These are phyloP conservation scores for Cepaea nemoralis DNA, from an alignment of 1,140 invertebrate genomes.

Conservation along the genomic window DNA sequence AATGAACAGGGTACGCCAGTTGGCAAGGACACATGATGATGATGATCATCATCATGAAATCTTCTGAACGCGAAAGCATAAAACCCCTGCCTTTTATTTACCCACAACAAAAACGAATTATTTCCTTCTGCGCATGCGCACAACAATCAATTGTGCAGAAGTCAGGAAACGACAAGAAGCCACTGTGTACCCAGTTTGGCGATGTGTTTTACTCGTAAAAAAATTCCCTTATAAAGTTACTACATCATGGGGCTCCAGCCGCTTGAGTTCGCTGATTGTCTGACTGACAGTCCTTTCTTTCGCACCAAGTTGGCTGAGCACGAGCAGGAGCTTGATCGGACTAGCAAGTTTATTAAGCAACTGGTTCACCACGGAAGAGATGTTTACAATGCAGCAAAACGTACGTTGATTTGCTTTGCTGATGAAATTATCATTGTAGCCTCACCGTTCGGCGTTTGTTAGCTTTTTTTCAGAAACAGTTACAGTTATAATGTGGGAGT, in stretches of 20 bases:
- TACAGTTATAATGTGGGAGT: no score
- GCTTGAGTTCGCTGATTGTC: conserved; percentile 96
- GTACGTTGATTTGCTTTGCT: conserved; percentile 83
- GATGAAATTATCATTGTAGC: no score
- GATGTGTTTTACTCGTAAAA: conserved; percentile 25
- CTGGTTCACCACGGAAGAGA: conserved; percentile 95
- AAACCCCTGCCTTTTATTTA: no score
- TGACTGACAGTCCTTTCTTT: conserved; percentile 96
- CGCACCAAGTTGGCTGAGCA: conserved; percentile 94
- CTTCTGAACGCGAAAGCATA: no score
- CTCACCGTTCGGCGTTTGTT: no score
- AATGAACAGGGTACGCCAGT: no score
- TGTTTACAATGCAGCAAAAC: conserved; percentile 89
- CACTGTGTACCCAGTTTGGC: neutral
- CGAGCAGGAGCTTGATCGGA: conserved; percentile 95
- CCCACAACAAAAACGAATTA: neutral
- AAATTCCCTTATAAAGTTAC: neutral
- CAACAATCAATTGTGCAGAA: conserved; percentile 3
- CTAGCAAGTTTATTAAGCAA: conserved; percentile 94
- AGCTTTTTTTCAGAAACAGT: no score
- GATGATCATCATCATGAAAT: no score
- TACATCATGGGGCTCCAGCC: conserved; percentile 86
- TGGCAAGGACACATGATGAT: no score
- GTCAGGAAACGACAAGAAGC: neutral
- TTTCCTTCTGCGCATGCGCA: conserved; percentile 18